Evolutionary conservation across 2,113 vertebrate species (phyloP).

Genomic region (Malurus elegans): DNA sequence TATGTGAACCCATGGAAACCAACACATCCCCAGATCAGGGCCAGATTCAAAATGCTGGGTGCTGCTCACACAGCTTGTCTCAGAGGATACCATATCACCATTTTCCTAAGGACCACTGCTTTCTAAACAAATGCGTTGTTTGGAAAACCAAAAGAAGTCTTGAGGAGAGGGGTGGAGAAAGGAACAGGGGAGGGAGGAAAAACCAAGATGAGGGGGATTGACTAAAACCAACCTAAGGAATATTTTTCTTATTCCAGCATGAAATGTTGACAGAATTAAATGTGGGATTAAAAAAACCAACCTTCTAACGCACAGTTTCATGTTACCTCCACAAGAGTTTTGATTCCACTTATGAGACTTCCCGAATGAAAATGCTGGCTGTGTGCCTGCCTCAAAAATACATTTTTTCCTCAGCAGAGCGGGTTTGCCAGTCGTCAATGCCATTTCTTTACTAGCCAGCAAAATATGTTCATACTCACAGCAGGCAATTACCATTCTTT

Average conservation of each 20-base stretch:
- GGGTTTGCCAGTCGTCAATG: conserved; percentile 55
- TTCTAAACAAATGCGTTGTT: neutral
- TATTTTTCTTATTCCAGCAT: conserved; percentile 64
- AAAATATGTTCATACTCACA: conserved; percentile 40
- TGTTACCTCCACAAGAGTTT: conserved; percentile 66
- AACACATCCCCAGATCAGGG: neutral
- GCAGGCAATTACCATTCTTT: conserved; percentile 62
- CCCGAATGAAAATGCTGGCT: conserved; percentile 53
- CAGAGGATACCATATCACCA: neutral
- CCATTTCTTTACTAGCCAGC: conserved; percentile 52
- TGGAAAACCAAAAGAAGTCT: neutral
- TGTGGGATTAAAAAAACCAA: conserved; percentile 62
- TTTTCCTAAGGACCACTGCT: neutral
- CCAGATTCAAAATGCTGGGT: neutral
- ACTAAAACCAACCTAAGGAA: conserved; percentile 44
- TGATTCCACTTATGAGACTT: conserved; percentile 68
- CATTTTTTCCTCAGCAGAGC: conserved; percentile 40
- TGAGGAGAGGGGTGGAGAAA: neutral
- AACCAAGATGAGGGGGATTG: neutral
- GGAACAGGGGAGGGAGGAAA: neutral
- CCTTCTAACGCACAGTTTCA: conserved; percentile 52
- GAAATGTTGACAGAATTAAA: conserved; percentile 70
- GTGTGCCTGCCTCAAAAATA: conserved; percentile 48
- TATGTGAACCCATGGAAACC: neutral
- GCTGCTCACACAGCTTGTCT: rapidly evolving